Evolutionary conservation across 2,113 vertebrate species (phyloP), one percentile per base, ranked within the genome.

Genomic region (Mus musculus): DNA sequence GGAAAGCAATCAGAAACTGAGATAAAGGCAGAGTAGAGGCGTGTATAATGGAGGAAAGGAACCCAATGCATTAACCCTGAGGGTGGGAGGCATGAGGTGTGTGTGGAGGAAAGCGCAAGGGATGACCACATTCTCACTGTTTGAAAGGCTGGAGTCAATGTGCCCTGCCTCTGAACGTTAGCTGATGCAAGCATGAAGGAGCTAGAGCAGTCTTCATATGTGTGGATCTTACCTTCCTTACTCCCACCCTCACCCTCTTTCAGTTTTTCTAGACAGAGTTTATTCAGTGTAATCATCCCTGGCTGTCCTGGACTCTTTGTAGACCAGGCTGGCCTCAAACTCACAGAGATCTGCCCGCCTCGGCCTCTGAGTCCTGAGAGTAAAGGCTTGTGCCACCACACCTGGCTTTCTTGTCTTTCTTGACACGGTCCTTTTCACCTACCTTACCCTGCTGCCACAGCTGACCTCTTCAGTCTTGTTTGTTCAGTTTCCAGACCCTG

Each of bases 181-280:
- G 7, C 1, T 93, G 89, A 17, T 26, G 52, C 67, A 26, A 39
- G 73, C 39, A 28, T n/a, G 59, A 54, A 73, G 39, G 67, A 19
- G 42, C 19, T 14, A 7, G 36, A 39, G 10, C 36, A 30, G 0
- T 13, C 0, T 46, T 52, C 49, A 1, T 1, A 0, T 20, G 0
- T 17, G 16, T n/a, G 19, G n/a, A 11, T 73, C 72, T 39, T 22
- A 39, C 19, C n/a, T 73, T 20, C 71, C 17, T 67, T 67, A 67
- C 67, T 28, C 28, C 67, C 28, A 7, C 7, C 22, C 24, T 7
- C 61, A 9, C 22, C 61, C 61, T 9, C 26, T 63, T 65, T 28
- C 26, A 67, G 28, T 67, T 67, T 67, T 67, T 67, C 10, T 4
- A 67, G 28, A 67, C 65, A 67, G 28, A 28, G 28, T 67, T 67